Evolutionary conservation across 2,113 vertebrate species (phyloP), one percentile per base, ranked within the genome.

Genomic region (Pelecanus crispus): DNA sequence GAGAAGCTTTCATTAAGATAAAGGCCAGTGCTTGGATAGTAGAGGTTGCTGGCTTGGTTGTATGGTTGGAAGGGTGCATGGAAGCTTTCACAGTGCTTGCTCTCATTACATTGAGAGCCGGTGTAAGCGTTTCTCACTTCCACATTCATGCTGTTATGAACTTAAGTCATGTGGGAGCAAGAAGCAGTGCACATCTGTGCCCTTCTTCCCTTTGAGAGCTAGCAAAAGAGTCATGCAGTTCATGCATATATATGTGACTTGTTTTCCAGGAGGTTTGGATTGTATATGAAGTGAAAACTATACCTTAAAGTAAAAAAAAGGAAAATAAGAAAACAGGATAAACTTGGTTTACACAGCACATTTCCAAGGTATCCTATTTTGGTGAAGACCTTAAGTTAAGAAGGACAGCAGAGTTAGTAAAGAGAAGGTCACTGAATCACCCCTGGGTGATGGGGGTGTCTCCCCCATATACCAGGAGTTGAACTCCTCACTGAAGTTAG

Each of bases 1-100:
- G 95, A 75, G 68, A 84, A 79, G 88, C 81, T 94, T 97, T 95
- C 77, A 79, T 85, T 91, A 81, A 85, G 91, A 79, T 84, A 84
- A 63, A 91, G 83, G 52, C 56, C 53, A 71, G 49, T 79, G 34
- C 77, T 74, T 79, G 65, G 52, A 32, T 42, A 36, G 61, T 31
- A 61, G 83, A 89, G 44, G 31, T 77, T 92, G 38, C 67, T 94
- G 73, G 15, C 52, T 67, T 67, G 36, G 26, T 62, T 86, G 59
- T 62, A 8, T 65, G 52, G 36, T 52, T 92, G 77, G 50, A 83
- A 81, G 68, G 47, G 16, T 40, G 22, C 40, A 40, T 84, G 68
- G 82, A 83, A 94, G 52, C 75, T 90, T 70, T 92, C 65, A 68
- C 24, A 65, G 40, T 56, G 34, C 38, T n/a, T 94, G 65, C 26